phyloP scores from a whole-genome alignment of 2,888 invertebrate genomes.

The Apocheima hispidaria region DNA sequence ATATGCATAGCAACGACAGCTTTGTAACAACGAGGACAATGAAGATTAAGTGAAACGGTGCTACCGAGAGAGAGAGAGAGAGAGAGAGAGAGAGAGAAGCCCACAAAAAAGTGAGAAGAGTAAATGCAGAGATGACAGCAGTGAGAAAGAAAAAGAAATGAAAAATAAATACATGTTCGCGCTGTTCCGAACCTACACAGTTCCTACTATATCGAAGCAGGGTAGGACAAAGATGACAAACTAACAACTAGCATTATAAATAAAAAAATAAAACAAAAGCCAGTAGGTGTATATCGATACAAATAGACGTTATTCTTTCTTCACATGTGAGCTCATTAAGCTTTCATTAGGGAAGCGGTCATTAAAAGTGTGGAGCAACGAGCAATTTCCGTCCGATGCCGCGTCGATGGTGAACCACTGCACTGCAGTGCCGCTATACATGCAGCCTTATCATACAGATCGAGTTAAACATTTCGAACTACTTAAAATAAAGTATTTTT shows the following conservation, averaged over 20 bases:
- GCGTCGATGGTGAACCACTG: slow-evolving; percentile 46
- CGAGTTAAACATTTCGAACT: background rate
- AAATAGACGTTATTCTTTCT: slow-evolving; percentile 32
- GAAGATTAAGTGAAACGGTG: background rate
- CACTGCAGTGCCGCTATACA: slow-evolving; percentile 32
- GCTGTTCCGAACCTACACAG: background rate
- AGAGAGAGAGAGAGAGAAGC: no score
- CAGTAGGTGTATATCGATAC: background rate
- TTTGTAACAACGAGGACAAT: background rate
- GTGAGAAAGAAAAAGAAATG: background rate
- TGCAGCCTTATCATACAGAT: slow-evolving; percentile 41
- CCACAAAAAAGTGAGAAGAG: background rate
- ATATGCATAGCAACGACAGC: background rate
- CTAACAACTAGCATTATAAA: background rate
- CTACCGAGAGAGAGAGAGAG: background rate
- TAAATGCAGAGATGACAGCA: background rate
- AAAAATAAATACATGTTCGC: background rate
- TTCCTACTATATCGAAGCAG: no score
- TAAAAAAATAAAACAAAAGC: background rate
- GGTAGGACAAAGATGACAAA: background rate
- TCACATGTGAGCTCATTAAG: slow-evolving; percentile 72
- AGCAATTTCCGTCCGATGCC: slow-evolving; percentile 72
- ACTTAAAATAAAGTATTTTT: background rate
- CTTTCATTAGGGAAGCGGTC: slow-evolving; percentile 76
- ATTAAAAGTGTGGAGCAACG: slow-evolving; percentile 79